Conservation (phyloP, 2,113 vertebrate species). For the Balaeniceps rex region DNA sequence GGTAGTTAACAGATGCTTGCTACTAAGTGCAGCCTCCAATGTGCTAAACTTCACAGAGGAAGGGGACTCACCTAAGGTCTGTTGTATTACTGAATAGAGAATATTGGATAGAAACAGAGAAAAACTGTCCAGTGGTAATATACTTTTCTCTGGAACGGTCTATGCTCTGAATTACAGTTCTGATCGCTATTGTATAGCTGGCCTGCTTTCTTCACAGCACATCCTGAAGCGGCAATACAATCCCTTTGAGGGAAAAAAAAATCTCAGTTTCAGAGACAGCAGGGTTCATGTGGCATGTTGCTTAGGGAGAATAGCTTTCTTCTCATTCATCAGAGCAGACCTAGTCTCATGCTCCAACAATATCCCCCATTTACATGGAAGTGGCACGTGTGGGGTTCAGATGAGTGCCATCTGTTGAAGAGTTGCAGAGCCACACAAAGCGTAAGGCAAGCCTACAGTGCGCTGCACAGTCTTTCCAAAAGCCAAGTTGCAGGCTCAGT, state of each 20-base stretch:
- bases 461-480: background rate
- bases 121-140: background rate
- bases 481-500: background rate
- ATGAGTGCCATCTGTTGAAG: background rate
- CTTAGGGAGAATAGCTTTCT: background rate
- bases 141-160: background rate
- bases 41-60: background rate
- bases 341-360: background rate
- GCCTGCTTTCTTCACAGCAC: background rate
- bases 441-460: background rate
- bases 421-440: background rate
- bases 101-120: background rate
- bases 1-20: background rate
- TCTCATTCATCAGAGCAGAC: background rate
- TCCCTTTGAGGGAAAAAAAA: background rate
- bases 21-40: background rate
- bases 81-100: background rate
- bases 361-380: background rate
- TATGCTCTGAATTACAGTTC: background rate
- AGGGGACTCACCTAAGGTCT: background rate
- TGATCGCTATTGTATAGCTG: background rate
- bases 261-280: background rate
- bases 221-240: background rate
- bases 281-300: background rate
- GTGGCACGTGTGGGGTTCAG: background rate